Evolutionary conservation across 1,140 invertebrate genomes (phyloP).

Genomic region (Saccostrea glomerata): DNA sequence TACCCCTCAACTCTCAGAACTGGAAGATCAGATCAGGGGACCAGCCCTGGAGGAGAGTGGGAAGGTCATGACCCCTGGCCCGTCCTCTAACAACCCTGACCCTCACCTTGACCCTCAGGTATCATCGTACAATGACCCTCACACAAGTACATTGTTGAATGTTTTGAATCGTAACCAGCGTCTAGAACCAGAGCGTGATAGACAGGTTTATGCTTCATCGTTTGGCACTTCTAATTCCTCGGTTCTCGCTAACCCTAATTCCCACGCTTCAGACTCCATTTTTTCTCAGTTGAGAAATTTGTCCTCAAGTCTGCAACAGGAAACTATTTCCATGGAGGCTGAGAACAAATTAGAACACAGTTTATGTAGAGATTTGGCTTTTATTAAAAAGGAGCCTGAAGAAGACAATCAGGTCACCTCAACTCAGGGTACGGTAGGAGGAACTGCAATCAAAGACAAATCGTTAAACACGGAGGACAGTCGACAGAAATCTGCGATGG

Average conservation of each 20-base stretch:
- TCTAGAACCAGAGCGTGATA: constrained; percentile 30
- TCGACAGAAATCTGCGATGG: neutral
- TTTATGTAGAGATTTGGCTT: neutral
- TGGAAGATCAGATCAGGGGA: neutral
- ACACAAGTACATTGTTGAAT: constrained; percentile 27
- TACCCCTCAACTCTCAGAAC: neutral
- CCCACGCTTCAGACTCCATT: constrained; percentile 7
- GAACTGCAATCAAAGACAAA: neutral
- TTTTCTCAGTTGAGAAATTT: constrained; percentile 34
- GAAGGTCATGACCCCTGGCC: neutral
- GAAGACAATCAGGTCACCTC: neutral
- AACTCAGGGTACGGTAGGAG: neutral
- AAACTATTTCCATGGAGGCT: constrained; percentile 28
- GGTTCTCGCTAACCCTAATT: neutral
- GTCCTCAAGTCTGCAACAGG: constrained; percentile 30
- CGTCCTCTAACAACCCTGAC: neutral
- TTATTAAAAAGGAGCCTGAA: constrained; percentile 20
- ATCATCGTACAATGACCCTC: constrained; percentile 25
- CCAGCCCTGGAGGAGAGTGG: neutral
- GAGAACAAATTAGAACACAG: constrained; percentile 9
- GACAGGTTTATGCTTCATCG: constrained; percentile 8
- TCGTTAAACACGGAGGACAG: neutral
- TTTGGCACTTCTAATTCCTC: constrained; percentile 30
- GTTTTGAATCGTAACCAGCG: constrained; percentile 35
- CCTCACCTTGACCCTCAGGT: neutral